phyloP scores from a whole-genome alignment of 2,888 invertebrate species.

The Mimachlamys varia region DNA sequence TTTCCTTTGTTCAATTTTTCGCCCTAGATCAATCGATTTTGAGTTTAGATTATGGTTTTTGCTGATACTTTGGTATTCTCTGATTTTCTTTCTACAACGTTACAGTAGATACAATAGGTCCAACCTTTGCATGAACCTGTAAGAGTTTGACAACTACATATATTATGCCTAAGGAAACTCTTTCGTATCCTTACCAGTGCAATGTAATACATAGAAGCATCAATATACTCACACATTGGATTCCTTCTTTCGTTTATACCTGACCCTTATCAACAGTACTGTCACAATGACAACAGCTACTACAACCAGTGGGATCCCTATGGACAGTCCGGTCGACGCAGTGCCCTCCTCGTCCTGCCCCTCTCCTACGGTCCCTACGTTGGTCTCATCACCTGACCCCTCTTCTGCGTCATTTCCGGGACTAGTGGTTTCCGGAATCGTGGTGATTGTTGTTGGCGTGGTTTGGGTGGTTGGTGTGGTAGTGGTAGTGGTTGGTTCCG shows the following conservation, averaged over 20 bases:
- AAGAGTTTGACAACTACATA: too few relatives aligned
- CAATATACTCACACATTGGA: neutral
- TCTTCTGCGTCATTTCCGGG: neutral
- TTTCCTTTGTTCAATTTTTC: too few relatives aligned
- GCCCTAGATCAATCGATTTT: too few relatives aligned
- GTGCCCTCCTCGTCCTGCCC: neutral
- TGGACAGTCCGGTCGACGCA: neutral
- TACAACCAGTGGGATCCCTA: neutral
- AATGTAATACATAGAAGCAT: too few relatives aligned
- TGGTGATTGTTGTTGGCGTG: neutral
- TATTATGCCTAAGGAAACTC: too few relatives aligned
- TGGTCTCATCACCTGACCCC: neutral
- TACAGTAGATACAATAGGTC: too few relatives aligned
- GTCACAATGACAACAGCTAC: neutral
- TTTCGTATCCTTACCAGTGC: too few relatives aligned
- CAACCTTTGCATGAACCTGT: too few relatives aligned
- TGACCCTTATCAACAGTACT: neutral
- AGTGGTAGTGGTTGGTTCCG: neutral
- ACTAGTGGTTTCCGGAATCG: neutral
- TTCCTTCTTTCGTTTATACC: neutral
- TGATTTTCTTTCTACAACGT: too few relatives aligned
- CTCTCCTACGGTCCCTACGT: neutral
- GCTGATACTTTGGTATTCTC: too few relatives aligned
- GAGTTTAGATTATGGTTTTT: too few relatives aligned
- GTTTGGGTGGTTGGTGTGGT: neutral